Evolutionary conservation across 2,888 invertebrate genomes (phyloP).

Genomic region (Meliscaeva auricollis): DNA sequence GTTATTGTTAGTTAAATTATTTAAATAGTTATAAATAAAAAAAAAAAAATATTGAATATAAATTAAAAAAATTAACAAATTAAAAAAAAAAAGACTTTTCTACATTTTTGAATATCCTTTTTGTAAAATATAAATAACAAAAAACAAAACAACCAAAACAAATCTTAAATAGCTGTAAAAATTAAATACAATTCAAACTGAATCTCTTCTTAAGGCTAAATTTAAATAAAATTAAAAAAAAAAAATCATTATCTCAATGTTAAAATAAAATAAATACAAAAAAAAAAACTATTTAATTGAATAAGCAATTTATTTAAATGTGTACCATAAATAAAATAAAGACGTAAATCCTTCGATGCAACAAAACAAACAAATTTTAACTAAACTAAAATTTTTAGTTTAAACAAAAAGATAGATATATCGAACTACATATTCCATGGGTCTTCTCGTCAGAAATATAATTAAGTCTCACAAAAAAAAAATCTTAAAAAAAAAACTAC

Average conservation of each 20-base stretch:
- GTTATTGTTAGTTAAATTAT: constrained; percentile 75
- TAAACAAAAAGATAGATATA: constrained; percentile 59
- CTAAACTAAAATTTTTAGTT: constrained; percentile 48
- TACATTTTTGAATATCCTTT: constrained; percentile 75
- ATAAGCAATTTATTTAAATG: constrained; percentile 63
- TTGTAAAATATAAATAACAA: constrained; percentile 63
- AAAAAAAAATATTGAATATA: constrained; percentile 27
- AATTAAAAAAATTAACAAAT: constrained; percentile 25
- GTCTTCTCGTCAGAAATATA: constrained; percentile 38
- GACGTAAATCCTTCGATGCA: constrained; percentile 40
- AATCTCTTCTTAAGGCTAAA: constrained; percentile 70
- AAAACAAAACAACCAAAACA: constrained; percentile 30
- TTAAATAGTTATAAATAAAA: constrained; percentile 59
- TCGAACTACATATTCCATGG: constrained; percentile 71
- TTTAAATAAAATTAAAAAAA: constrained; percentile 52
- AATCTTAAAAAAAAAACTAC: constrained; percentile 11
- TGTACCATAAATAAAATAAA: constrained; percentile 48
- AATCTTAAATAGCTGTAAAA: constrained; percentile 71
- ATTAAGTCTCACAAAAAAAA: constrained; percentile 38
- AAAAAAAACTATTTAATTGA: constrained; percentile 43
- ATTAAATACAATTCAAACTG: constrained; percentile 41
- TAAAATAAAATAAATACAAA: constrained; percentile 33
- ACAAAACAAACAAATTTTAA: constrained; percentile 20
- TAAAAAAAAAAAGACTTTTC: constrained; percentile 69
- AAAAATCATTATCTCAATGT: constrained; percentile 65